Conservation (phyloP, 2,888 invertebrate genomes). For the Scrobipalpa atriplicella region DNA sequence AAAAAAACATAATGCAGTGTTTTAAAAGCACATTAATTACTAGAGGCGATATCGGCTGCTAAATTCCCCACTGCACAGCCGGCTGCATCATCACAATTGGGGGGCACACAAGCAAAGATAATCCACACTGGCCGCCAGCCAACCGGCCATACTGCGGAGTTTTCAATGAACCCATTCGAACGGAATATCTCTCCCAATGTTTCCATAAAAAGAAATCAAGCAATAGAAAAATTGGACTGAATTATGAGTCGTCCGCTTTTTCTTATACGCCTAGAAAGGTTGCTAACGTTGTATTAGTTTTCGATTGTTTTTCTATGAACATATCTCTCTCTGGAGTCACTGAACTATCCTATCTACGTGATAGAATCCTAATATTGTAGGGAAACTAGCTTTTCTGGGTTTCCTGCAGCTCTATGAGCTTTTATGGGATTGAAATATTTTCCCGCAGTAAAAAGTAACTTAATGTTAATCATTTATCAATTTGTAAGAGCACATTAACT, state of each 20-base stretch:
- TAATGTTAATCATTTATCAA: no score
- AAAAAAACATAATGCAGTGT: constrained; percentile 11
- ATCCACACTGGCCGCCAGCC: constrained; percentile 75
- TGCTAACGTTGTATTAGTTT: background rate
- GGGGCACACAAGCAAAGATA: constrained; percentile 70
- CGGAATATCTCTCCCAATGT: constrained; percentile 79
- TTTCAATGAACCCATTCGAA: constrained; percentile 79
- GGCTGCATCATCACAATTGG: constrained; percentile 75
- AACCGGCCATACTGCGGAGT: constrained; percentile 78
- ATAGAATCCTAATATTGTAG: no score
- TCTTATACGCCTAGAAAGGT: constrained; percentile 10
- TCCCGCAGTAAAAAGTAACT: no score
- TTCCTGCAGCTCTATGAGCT: no score
- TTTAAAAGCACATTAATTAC: constrained; percentile 47
- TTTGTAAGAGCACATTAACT: no score
- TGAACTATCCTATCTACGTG: no score
- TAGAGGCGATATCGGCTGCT: constrained; percentile 56
- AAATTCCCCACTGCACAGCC: constrained; percentile 53
- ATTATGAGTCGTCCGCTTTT: constrained; percentile 43
- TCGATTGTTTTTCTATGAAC: background rate
- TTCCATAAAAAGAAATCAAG: constrained; percentile 77
- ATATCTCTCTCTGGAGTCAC: no score
- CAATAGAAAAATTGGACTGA: constrained; percentile 65
- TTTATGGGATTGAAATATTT: no score
- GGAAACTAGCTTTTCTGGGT: no score